phyloP scores from a whole-genome alignment of 2,888 invertebrate genomes.

The Alloplasta piceator region DNA sequence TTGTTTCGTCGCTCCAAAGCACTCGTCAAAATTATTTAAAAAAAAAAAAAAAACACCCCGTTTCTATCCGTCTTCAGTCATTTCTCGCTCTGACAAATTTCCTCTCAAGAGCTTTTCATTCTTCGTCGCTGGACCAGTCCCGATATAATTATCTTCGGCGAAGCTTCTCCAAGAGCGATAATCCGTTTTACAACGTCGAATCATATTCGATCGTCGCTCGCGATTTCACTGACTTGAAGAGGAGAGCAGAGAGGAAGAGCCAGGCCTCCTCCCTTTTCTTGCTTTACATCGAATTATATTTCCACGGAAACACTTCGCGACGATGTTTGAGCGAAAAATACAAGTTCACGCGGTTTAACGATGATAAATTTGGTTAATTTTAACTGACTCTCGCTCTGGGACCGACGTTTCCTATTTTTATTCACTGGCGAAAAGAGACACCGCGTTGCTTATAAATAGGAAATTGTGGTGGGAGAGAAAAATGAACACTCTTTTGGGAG shows the following conservation, averaged over 20 bases:
- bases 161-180: conserved; percentile 12
- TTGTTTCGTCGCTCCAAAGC: not conserved
- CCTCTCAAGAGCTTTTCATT: not conserved
- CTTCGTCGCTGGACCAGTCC: not conserved
- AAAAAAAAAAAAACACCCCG: too few species aligned
- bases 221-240: too few species aligned
- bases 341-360: too few species aligned
- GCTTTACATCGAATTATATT: conserved; percentile 28
- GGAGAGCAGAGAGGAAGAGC: too few species aligned
- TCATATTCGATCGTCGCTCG: conserved; percentile 26
- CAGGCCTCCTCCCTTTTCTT: not conserved
- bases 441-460: not conserved
- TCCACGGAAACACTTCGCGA: too few species aligned
- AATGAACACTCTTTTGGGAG: not conserved
- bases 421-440: conserved; percentile 1
- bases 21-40: too few species aligned
- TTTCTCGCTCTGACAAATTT: not conserved
- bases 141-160: conserved; percentile 21
- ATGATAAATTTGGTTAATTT: too few species aligned
- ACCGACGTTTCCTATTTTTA: conserved; percentile 20
- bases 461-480: not conserved
- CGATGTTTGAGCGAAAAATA: too few species aligned
- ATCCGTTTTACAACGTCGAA: conserved; percentile 47
- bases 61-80: too few species aligned
- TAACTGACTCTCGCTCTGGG: not conserved